These are phyloP conservation scores for Corythucha ciliata DNA, from an alignment of 2,888 invertebrate species.

Conservation along the genomic window DNA sequence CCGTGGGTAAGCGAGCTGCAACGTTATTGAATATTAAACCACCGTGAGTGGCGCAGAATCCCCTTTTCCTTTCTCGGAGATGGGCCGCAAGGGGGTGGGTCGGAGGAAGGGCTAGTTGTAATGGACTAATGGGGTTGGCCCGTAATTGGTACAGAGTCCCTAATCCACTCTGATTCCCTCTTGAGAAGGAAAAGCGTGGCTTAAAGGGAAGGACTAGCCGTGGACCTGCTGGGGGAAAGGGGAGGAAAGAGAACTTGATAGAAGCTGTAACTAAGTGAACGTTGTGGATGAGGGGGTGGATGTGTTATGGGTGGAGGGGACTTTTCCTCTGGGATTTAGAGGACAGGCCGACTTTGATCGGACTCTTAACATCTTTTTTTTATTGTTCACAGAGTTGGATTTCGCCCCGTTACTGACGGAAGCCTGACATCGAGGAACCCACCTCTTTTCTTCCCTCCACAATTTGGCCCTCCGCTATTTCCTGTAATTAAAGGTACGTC, in stretches of 20 bases:
- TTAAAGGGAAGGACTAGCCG: no score
- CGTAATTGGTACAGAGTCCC: conserved; percentile 2
- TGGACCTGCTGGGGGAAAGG: no score
- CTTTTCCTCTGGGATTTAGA: no score
- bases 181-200: no score
- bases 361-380: no score
- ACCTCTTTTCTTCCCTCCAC: conserved; percentile 73
- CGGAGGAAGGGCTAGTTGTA: neutral
- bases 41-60: neutral
- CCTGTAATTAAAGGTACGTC: conserved; percentile 62
- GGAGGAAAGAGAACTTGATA: no score
- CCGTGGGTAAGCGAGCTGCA: conserved; percentile 6
- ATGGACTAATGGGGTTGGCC: conserved; percentile 4
- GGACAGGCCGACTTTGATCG: no score
- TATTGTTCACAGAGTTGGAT: conserved; percentile 53
- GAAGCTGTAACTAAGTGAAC: no score
- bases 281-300: no score
- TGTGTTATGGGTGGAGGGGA: no score
- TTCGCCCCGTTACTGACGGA: conserved; percentile 51
- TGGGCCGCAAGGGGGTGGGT: no score
- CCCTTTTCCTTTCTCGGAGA: no score
- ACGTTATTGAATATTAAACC: conserved; percentile 3
- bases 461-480: conserved; percentile 68
- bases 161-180: conserved; percentile 4
- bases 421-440: conserved; percentile 47